These are phyloP conservation scores for Philopotamus ludificatus DNA, from an alignment of 1,140 invertebrate genomes.

Conservation along the genomic window DNA sequence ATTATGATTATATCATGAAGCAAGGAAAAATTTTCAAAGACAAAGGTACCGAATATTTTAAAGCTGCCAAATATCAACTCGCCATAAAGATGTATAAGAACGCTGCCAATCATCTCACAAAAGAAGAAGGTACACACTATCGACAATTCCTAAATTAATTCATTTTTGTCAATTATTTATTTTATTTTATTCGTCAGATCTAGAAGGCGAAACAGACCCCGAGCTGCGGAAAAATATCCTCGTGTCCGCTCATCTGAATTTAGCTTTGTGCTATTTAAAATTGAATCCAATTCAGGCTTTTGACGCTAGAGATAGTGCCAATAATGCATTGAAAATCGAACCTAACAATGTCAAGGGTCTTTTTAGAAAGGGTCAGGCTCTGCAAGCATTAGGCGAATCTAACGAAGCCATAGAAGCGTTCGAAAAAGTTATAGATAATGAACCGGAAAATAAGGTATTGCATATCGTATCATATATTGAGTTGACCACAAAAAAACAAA, in stretches of 20 bases:
- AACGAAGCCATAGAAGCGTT: slow-evolving; percentile 81
- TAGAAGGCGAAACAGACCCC: slow-evolving; percentile 46
- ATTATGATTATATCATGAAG: slow-evolving; percentile 74
- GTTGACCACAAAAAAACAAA: not conserved
- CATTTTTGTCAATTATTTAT: not conserved
- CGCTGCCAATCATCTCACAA: slow-evolving; percentile 52
- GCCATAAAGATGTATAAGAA: slow-evolving; percentile 90
- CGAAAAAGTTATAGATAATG: slow-evolving; percentile 66
- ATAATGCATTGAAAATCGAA: slow-evolving; percentile 74
- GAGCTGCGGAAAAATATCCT: slow-evolving; percentile 63
- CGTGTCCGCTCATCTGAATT: slow-evolving; percentile 77
- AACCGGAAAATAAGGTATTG: slow-evolving; percentile 61
- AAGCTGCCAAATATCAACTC: slow-evolving; percentile 70
- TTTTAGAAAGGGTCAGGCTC: slow-evolving; percentile 85
- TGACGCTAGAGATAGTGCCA: slow-evolving; percentile 68
- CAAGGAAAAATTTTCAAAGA: slow-evolving; percentile 82
- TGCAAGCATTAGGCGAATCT: slow-evolving; percentile 73
- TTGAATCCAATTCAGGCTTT: slow-evolving; percentile 62
- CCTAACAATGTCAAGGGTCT: slow-evolving; percentile 84
- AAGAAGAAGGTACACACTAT: not conserved
- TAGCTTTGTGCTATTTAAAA: slow-evolving; percentile 85
- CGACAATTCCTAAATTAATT: not conserved
- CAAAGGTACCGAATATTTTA: slow-evolving; percentile 91
- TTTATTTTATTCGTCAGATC: slow-evolving; percentile 33
- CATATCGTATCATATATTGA: too few species aligned